phyloP scores from a whole-genome alignment of 2,888 invertebrate genomes.

The Heliconius aoede region DNA sequence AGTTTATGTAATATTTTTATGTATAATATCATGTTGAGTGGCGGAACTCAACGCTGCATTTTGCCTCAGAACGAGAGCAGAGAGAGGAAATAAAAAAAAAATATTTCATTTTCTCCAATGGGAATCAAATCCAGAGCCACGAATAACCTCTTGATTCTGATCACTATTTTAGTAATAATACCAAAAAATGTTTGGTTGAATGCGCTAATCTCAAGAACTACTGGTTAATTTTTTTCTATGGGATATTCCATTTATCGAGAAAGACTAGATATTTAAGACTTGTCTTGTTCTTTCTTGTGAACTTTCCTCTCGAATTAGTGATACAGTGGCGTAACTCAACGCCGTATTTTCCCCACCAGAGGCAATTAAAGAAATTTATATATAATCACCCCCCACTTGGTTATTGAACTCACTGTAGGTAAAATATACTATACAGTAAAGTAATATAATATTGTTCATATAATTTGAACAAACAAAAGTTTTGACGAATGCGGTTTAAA shows the following conservation, averaged over 20 bases:
- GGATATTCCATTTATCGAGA: too few relatives aligned
- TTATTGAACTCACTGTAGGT: not conserved
- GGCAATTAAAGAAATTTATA: not conserved
- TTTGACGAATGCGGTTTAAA: constrained; percentile 19
- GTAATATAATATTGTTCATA: not conserved
- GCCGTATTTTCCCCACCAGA: not conserved
- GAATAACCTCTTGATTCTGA: too few relatives aligned
- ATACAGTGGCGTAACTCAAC: not conserved
- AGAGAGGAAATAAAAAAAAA: not conserved
- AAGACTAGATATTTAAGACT: too few relatives aligned
- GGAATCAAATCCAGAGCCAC: too few relatives aligned
- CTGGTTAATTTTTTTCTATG: too few relatives aligned
- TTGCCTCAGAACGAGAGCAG: not conserved
- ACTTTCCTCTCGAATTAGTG: too few relatives aligned
- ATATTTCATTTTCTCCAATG: not conserved
- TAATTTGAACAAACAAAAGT: constrained; percentile 9
- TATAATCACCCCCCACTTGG: not conserved
- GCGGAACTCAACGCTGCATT: not conserved
- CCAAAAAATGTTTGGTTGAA: too few relatives aligned
- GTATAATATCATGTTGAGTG: too few relatives aligned
- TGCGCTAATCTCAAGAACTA: too few relatives aligned
- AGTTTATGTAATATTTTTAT: too few relatives aligned
- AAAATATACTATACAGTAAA: not conserved
- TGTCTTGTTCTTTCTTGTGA: too few relatives aligned
- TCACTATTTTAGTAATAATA: too few relatives aligned